These are phyloP conservation scores for Tholera decimalis DNA, from an alignment of 2,888 invertebrate genomes.

Conservation along the genomic window DNA sequence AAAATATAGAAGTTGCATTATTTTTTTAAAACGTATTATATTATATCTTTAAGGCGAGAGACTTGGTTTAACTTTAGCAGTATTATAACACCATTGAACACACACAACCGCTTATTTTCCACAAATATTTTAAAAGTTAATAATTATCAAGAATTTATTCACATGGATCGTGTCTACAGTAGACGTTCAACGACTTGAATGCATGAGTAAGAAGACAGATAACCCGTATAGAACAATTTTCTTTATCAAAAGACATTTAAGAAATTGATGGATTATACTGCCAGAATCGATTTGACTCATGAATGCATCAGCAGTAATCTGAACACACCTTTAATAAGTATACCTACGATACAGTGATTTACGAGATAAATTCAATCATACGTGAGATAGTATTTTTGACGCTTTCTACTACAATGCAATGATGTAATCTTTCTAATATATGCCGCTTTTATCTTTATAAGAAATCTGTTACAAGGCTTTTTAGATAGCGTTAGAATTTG, in stretches of 20 bases:
- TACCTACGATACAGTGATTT: constrained; percentile 24
- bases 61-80: too few species aligned
- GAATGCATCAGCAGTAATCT: background rate
- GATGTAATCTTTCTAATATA: constrained; percentile 37
- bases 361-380: constrained; percentile 29
- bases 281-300: background rate
- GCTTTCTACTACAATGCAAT: constrained; percentile 37
- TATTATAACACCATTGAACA: background rate
- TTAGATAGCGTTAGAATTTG: constrained; percentile 37
- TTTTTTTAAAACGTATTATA: too few species aligned
- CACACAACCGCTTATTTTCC: too few species aligned
- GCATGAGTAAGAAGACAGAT: background rate
- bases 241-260: background rate
- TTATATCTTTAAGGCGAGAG: too few species aligned
- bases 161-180: background rate
- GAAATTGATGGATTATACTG: constrained; percentile 15
- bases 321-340: constrained; percentile 2
- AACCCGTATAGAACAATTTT: background rate
- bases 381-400: background rate
- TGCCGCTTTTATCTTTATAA: constrained; percentile 17
- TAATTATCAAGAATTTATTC: background rate
- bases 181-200: constrained; percentile 6
- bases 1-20: constrained; percentile 27
- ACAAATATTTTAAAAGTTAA: too few species aligned
- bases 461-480: constrained; percentile 57